Conservation (phyloP, 2,888 invertebrate species). For the Esperia sulphurella region DNA sequence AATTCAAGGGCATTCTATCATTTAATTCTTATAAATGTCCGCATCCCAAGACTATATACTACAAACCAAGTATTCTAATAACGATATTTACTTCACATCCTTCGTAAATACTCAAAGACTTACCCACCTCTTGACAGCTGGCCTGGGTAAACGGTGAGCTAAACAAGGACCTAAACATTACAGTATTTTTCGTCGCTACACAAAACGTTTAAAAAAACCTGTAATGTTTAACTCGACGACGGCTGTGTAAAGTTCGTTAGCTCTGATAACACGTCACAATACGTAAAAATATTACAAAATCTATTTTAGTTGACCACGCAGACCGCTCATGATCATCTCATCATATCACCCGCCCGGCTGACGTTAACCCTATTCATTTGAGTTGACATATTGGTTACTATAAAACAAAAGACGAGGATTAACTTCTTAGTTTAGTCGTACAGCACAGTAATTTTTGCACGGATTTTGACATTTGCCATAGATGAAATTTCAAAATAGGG, state of each 20-base stretch:
- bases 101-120: constrained; percentile 61
- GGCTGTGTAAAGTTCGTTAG: constrained; percentile 52
- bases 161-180: constrained; percentile 82
- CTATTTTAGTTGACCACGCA: constrained; percentile 73
- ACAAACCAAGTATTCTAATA: constrained; percentile 3
- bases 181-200: constrained; percentile 65
- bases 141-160: constrained; percentile 81
- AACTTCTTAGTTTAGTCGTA: constrained; percentile 31
- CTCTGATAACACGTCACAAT: constrained; percentile 66
- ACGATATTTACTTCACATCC: constrained; percentile 8
- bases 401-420: constrained; percentile 10
- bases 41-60: constrained; percentile 7
- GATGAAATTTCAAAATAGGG: constrained; percentile 21
- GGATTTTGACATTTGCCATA: constrained; percentile 31
- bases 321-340: constrained; percentile 58
- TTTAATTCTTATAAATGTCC: neutral
- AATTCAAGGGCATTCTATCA: constrained; percentile 51
- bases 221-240: constrained; percentile 43
- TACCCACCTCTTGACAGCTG: constrained; percentile 89
- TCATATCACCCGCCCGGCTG: constrained; percentile 57
- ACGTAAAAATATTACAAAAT: constrained; percentile 67
- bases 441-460: constrained; percentile 24
- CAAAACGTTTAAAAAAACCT: constrained; percentile 44
- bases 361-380: constrained; percentile 32
- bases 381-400: constrained; percentile 23